Conservation (phyloP, 2,113 vertebrate genomes). For the Stegostoma tigrinum region DNA sequence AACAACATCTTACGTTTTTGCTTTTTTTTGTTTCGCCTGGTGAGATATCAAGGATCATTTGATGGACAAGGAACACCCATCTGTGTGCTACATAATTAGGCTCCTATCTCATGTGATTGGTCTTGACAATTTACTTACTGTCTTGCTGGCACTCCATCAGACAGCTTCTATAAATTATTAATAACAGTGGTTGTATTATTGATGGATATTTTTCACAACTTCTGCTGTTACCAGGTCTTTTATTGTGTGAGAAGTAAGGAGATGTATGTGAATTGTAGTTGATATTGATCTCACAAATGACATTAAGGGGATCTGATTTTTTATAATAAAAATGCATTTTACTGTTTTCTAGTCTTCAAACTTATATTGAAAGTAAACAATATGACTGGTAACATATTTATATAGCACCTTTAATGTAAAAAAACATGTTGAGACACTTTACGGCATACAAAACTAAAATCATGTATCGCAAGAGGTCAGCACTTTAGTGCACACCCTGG, state of each 20-base stretch:
- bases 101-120: neutral
- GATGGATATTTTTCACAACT: neutral
- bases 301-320: too few species aligned
- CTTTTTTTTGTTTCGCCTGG: neutral
- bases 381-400: neutral
- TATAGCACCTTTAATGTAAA: neutral
- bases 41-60: neutral
- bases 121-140: neutral
- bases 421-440: neutral
- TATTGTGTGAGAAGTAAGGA: neutral
- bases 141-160: neutral
- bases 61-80: neutral
- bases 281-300: neutral
- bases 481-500: neutral
- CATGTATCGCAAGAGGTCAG: neutral
- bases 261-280: neutral
- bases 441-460: neutral
- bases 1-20: neutral
- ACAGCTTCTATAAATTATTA: neutral
- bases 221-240: neutral
- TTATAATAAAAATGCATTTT: neutral
- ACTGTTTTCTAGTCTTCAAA: neutral
- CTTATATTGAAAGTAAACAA: neutral
- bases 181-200: constrained; percentile 3
- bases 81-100: neutral